Base-by-base conservation (phyloP, 2,888 invertebrate species). In the Ligdia adustata region DNA sequence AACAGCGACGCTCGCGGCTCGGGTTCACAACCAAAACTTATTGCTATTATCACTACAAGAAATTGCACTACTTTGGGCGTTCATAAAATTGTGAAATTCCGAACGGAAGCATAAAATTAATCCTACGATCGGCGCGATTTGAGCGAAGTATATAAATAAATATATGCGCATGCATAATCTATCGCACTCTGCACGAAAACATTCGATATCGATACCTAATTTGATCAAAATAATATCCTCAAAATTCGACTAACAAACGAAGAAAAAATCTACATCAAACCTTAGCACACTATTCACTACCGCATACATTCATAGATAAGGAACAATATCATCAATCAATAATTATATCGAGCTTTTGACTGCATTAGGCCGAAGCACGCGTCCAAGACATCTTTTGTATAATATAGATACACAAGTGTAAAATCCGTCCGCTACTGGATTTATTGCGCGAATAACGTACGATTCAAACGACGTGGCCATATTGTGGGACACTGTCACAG, bases 1-100 rank as follows among this genome's bases (percentile, higher is more conserved):
- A 65, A 66, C 66, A 71, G 73, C 75, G 74, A 77, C 77, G 69
- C 74, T 67, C 72, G 58, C 71, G 72, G 68, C 63, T 72, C 78
- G 74, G 80, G 78, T 75, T 88, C 89, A 89, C 89, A 89, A 89
- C 88, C 89, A 80, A 87, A 85, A 88, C 84, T 88, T 88, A 88
- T 84, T 79, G 79, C 89, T 89, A 88, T 84, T 86, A 88, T 86
- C 85, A 87, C 89, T 88, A 89, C 84, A 56, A 68, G 58, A 64
- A 74, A 84, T 87, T 85, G 84, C 85, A 85, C 87, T 85, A 86
- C 84, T 79, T 74, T 79, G 85, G 79, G 74, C 75, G 72, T 75
- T 72, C 65, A 70, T 73, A 66, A 54, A 72, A 72, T 75, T 72
- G 76, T 72, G 72, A 73, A n/a, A 66, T 65, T 71, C 65, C 66